These are phyloP conservation scores for Semibalanus balanoides DNA, from an alignment of 1,140 invertebrate genomes.

Conservation along the genomic window DNA sequence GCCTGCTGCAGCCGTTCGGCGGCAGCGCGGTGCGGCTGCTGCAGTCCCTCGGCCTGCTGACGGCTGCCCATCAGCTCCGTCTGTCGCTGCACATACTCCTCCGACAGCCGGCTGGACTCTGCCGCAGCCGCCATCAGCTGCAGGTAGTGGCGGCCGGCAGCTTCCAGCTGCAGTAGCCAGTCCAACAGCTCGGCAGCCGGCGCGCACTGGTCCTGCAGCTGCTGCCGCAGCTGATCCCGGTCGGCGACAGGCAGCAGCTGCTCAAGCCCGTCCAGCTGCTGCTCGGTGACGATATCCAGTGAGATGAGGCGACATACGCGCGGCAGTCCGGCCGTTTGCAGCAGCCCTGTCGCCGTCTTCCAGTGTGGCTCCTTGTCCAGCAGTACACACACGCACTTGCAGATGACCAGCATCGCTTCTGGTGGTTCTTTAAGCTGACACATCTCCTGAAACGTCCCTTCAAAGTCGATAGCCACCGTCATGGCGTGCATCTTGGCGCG, in stretches of 20 bases:
- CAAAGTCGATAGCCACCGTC: not conserved
- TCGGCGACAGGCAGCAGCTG: not conserved
- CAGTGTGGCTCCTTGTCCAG: not conserved
- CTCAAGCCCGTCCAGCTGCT: not conserved
- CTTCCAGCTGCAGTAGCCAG: not conserved
- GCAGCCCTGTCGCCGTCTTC: not conserved
- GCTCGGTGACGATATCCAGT: not conserved
- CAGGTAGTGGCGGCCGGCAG: not conserved
- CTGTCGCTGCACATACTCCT: not conserved
- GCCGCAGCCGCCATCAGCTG: not conserved
- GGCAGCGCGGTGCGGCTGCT: not conserved
- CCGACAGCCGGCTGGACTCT: not conserved
- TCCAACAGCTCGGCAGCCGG: not conserved
- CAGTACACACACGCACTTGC: not conserved
- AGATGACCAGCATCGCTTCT: not conserved
- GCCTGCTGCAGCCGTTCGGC: not conserved
- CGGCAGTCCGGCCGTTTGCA: not conserved
- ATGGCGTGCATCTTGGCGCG: not conserved
- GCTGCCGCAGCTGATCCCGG: not conserved
- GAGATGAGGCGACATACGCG: not conserved
- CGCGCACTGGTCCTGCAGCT: not conserved
- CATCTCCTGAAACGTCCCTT: not conserved
- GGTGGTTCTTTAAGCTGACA: not conserved
- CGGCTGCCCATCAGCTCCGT: not conserved
- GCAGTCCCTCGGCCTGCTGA: not conserved